Conservation (phyloP, 2,888 invertebrate genomes). For the Sinopyrophorus schimmeli region DNA sequence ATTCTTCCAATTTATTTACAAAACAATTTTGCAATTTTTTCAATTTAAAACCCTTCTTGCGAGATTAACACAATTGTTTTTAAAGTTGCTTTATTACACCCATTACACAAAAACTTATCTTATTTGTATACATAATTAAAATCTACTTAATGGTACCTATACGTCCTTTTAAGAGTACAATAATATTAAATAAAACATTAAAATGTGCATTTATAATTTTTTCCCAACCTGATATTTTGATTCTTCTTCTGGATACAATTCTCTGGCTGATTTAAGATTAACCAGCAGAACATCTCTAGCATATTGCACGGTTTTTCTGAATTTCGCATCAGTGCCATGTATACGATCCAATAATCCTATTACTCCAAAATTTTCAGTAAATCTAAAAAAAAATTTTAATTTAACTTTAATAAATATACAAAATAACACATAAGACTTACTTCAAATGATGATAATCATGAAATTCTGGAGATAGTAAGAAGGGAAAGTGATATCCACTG, state of each 20-base stretch:
- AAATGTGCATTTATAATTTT: no score
- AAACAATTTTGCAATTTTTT: no score
- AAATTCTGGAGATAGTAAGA: conserved; percentile 68
- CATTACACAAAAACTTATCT: no score
- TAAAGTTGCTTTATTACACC: no score
- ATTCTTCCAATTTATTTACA: no score
- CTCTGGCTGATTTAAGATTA: conserved; percentile 67
- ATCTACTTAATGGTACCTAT: no score
- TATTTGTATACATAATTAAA: no score
- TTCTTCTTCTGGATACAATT: conserved; percentile 64
- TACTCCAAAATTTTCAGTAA: conserved; percentile 83
- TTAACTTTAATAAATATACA: conserved; percentile 1
- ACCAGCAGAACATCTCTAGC: conserved; percentile 73
- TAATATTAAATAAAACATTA: no score
- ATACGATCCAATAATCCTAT: conserved; percentile 79
- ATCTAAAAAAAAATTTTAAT: conserved; percentile 59
- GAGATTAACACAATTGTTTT: no score
- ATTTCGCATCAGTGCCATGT: conserved; percentile 80
- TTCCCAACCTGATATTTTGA: neutral
- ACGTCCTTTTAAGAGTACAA: no score
- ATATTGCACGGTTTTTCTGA: conserved; percentile 72
- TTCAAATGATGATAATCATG: conserved; percentile 89
- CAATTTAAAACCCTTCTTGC: no score
- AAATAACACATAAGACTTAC: conserved; percentile 56
- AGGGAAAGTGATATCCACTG: conserved; percentile 72